Conservation (phyloP, 2,797 vertebrate species). For the Myotis vivesi region DNA sequence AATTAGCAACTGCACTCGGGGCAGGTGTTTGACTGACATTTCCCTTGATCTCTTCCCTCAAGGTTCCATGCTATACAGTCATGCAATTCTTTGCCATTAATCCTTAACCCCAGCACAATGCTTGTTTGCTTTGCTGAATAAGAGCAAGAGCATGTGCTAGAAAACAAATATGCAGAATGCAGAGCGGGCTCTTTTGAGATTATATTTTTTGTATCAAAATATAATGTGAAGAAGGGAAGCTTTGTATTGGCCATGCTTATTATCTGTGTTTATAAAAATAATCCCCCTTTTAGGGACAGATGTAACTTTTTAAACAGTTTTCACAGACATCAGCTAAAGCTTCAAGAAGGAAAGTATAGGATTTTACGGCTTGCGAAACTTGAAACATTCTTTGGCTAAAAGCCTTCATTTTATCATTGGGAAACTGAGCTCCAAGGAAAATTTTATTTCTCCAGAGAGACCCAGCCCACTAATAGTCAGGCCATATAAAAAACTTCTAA, state of each 20-base stretch:
- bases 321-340: neutral
- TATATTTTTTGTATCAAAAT: slow-evolving; percentile 19
- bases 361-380: neutral
- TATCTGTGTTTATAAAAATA: neutral
- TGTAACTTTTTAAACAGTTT: neutral
- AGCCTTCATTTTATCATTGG: neutral
- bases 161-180: slow-evolving; percentile 19
- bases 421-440: neutral
- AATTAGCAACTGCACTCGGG: slow-evolving; percentile 73
- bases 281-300: neutral
- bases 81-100: slow-evolving; percentile 73
- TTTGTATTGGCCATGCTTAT: neutral
- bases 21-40: slow-evolving; percentile 73
- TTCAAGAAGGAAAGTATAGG: neutral
- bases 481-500: neutral
- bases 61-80: slow-evolving; percentile 65
- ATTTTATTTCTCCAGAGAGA: neutral
- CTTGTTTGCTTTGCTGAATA: slow-evolving; percentile 71
- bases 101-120: slow-evolving; percentile 65
- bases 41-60: slow-evolving; percentile 72
- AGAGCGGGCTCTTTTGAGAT: neutral
- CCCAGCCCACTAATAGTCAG: neutral
- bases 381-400: neutral
- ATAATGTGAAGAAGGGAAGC: neutral
- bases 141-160: slow-evolving; percentile 30